Percentiles rank a stretch among this genome's conserved stretches.
These are phyloP conservation scores for Pipra filicauda DNA, from an alignment of 2,113 vertebrate genomes.

Conservation along the genomic window DNA sequence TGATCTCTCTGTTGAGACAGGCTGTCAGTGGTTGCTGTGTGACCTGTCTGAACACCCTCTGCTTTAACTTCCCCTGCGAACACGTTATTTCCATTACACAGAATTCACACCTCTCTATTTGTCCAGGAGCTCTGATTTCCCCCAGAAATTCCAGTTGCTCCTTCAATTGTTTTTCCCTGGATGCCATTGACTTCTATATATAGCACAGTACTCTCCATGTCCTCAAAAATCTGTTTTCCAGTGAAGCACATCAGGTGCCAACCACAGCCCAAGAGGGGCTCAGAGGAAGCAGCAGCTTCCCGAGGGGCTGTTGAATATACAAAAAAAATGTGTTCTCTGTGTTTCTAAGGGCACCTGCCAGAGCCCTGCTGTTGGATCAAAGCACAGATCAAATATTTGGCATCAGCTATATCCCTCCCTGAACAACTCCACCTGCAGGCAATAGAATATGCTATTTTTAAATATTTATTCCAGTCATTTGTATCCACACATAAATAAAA, in stretches of 20 bases:
- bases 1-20: neutral
- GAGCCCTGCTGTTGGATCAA: neutral
- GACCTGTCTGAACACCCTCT: neutral
- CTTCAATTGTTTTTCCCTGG: neutral
- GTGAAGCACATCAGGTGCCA: neutral
- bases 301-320: neutral
- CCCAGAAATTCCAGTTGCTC: neutral
- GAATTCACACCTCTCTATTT: neutral
- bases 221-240: neutral
- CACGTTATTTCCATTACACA: neutral
- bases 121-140: neutral
- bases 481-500: neutral
- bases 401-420: neutral
- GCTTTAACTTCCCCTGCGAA: neutral
- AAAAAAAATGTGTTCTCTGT: neutral
- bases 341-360: neutral
- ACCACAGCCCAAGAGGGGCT: neutral
- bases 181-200: neutral
- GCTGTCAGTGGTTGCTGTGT: neutral
- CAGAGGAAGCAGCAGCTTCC: neutral
- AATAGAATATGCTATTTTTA: neutral
- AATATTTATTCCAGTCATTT: neutral
- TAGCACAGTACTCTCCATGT: neutral
- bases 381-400: constrained; percentile 5
- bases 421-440: neutral